Evolutionary conservation across 2,113 vertebrate species (phyloP), one percentile per base, ranked within the genome.

Genomic region (Oenanthe melanoleuca): DNA sequence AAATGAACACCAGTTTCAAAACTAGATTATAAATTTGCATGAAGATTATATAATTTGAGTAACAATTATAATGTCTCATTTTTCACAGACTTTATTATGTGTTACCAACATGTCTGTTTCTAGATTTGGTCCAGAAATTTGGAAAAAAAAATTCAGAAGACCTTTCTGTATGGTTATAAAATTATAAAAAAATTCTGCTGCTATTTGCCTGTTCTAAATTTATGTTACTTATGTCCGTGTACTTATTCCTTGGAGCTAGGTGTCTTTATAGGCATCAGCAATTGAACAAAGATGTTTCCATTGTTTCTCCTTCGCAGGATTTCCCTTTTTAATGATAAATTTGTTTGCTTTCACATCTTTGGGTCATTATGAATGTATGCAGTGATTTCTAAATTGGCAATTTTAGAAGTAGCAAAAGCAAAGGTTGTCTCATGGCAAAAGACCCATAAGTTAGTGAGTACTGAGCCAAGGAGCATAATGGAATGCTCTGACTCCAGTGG

Each of bases 171-270:
- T 45, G 50, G 18, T 61, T 7, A 61, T 15, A 60, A 24, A 56
- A 31, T 42, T 31, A 56, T 72, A 38, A 44, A 14, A 14, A 80
- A 47, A 25, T 7, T 73, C 31, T 86, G 8, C n/a, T 72, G 59
- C 26, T 40, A 4, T 64, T 14, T 55, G 8, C 2, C 3, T 66
- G 4, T 57, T 24, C 15, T 49, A 60, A 60, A 2, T 52, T 93
- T 75, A 20, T 1, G 1, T 60, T 47, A 56, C 1, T 85, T 56
- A 22, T 4, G 11, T 31, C 25, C 24, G 1, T 38, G 2, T 37
- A 80, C 45, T 91, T 70, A 28, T 59, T 78, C 17, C 4, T 52
- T 3, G 1, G 42, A 4, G 1, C 94, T 60, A 42, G 22, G 2
- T 3, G 10, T 29, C 26, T 57, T 11, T 69, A 31, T 17, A 26